Conservation (phyloP, 2,888 invertebrate genomes). For the Synanthedon andrenaeformis region DNA sequence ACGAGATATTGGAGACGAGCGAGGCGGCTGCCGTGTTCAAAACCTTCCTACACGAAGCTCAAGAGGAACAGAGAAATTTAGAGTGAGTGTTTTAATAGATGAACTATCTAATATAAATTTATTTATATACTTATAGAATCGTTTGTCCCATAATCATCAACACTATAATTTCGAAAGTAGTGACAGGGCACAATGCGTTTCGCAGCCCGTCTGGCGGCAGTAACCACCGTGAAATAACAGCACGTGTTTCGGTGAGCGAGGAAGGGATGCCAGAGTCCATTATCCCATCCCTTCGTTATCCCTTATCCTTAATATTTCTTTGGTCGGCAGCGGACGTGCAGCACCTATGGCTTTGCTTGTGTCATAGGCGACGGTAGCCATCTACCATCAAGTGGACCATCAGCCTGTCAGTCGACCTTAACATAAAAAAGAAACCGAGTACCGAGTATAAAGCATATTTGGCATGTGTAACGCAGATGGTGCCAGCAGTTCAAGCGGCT, state of each 20-base stretch:
- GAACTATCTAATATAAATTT: background rate
- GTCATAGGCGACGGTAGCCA: too few relatives aligned
- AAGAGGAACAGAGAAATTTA: conserved; percentile 90
- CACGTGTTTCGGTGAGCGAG: too few relatives aligned
- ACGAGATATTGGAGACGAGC: conserved; percentile 89
- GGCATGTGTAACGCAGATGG: conserved; percentile 71
- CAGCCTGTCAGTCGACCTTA: too few relatives aligned
- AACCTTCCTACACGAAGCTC: conserved; percentile 90
- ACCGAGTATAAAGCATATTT: too few relatives aligned
- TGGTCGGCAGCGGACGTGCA: background rate
- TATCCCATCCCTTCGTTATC: too few relatives aligned
- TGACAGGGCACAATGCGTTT: too few relatives aligned
- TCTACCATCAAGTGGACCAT: too few relatives aligned
- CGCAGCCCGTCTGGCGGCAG: too few relatives aligned
- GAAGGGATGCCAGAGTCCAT: too few relatives aligned
- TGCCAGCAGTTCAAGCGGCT: conserved; percentile 94
- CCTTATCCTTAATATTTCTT: background rate
- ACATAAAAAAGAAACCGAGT: background rate
- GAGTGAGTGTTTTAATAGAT: conserved; percentile 76
- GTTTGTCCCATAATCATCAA: background rate
- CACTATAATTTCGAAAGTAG: background rate
- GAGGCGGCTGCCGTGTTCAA: conserved; percentile 94
- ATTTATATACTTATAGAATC: background rate
- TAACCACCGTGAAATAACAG: too few relatives aligned
- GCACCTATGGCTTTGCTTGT: too few relatives aligned